These are phyloP conservation scores for Rhabditoides inermis DNA, from an alignment of 2,888 invertebrate genomes.

Conservation along the genomic window DNA sequence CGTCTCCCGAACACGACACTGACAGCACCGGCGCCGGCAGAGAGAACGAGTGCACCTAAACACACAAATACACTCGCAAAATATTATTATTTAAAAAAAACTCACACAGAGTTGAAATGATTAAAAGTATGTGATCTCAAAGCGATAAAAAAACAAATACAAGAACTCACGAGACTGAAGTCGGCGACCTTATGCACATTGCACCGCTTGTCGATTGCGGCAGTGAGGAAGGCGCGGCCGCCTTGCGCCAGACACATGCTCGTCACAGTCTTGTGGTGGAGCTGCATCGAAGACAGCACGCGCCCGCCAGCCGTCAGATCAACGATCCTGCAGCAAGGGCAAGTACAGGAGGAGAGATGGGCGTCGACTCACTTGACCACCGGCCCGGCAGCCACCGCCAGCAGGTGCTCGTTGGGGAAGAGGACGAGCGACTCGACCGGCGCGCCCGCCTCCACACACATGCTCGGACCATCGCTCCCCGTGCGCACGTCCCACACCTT, in stretches of 20 bases:
- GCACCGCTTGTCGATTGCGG: slow-evolving; percentile 70
- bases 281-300: slow-evolving; percentile 72
- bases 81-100: slow-evolving; percentile 2
- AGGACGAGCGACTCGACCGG: slow-evolving; percentile 82
- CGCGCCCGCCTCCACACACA: slow-evolving; percentile 69
- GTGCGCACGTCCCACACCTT: slow-evolving; percentile 69
- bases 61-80: slow-evolving; percentile 57
- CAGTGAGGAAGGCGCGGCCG: slow-evolving; percentile 75
- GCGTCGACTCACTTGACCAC: slow-evolving; percentile 17
- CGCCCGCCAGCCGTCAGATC: slow-evolving; percentile 75
- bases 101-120: neutral
- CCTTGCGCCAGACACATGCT: slow-evolving; percentile 70
- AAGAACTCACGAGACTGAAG: slow-evolving; percentile 25
- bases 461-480: slow-evolving; percentile 14
- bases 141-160: neutral
- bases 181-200: slow-evolving; percentile 37
- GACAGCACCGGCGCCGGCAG: slow-evolving; percentile 84
- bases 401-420: slow-evolving; percentile 78
- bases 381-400: slow-evolving; percentile 71
- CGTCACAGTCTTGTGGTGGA: slow-evolving; percentile 92
- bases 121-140: neutral
- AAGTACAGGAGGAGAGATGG: neutral
- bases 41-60: slow-evolving; percentile 71
- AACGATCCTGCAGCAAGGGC: slow-evolving; percentile 72
- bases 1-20: slow-evolving; percentile 67